A percentile compares a stretch with the other conserved stretches of the same genome.
Evolutionary conservation across 53 echinoderm and acorn worm genomes (phyloP).

Genomic region (Patiria pectinifera): DNA sequence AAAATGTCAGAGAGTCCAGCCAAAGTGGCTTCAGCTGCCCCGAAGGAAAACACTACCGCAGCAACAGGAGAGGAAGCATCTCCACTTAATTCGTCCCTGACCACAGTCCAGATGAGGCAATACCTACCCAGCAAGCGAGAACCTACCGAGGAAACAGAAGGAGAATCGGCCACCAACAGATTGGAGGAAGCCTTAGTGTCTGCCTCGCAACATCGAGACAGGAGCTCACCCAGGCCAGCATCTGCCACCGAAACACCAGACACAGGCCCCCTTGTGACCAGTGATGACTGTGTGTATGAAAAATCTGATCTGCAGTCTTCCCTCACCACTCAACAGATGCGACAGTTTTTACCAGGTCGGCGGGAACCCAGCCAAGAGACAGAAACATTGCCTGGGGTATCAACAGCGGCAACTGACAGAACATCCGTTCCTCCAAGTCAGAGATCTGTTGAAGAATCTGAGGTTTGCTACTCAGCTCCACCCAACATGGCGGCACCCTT

Average conservation of each 20-base stretch:
- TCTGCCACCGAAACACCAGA: not conserved
- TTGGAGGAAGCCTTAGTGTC: not conserved
- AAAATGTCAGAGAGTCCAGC: not conserved
- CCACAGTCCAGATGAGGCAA: constrained; percentile 51
- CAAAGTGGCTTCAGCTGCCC: not conserved
- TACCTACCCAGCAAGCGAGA: constrained; percentile 40
- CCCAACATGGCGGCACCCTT: constrained; percentile 37
- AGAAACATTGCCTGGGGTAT: not conserved
- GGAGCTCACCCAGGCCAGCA: not conserved
- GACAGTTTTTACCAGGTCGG: not conserved
- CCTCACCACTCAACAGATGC: constrained; percentile 27
- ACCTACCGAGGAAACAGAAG: constrained; percentile 40
- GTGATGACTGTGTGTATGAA: too few species aligned
- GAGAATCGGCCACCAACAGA: not conserved
- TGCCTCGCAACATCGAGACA: not conserved
- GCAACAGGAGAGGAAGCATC: not conserved
- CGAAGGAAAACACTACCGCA: not conserved
- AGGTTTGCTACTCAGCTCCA: constrained; percentile 29
- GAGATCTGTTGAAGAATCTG: constrained; percentile 8
- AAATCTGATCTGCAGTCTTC: not conserved
- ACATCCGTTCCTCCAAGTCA: not conserved
- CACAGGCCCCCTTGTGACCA: not conserved
- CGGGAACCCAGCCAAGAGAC: constrained; percentile 20
- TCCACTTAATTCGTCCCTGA: constrained; percentile 8
- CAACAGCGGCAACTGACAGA: not conserved